Conservation (phyloP, 2,797 vertebrate species). For the Poeciliopsis turneri region DNA sequence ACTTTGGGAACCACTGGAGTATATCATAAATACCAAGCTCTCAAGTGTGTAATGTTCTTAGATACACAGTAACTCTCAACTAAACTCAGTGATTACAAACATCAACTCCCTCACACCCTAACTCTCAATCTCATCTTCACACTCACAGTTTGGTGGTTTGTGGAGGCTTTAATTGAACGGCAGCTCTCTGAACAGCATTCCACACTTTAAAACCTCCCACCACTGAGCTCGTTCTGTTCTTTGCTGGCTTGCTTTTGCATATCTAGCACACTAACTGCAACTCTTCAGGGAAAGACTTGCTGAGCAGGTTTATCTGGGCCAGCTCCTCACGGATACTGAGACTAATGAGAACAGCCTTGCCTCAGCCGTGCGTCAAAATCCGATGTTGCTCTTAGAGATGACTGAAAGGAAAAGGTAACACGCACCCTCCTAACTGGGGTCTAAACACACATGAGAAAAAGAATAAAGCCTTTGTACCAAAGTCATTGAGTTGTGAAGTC, state of each 20-base stretch:
- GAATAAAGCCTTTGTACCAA: conserved; percentile 13
- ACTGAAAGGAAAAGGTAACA: conserved; percentile 55
- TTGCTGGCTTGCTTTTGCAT: conserved; percentile 63
- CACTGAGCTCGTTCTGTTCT: conserved; percentile 47
- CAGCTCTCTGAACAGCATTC: conserved; percentile 46
- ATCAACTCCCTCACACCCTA: conserved; percentile 21
- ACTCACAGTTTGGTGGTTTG: conserved; percentile 28
- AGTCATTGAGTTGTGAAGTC: conserved; percentile 7
- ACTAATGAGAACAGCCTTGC: conserved; percentile 63
- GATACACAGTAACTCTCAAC: conserved; percentile 45
- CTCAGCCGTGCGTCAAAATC: conserved; percentile 51
- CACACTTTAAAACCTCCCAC: conserved; percentile 48
- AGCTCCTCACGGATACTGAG: conserved; percentile 68
- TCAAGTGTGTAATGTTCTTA: conserved; percentile 48
- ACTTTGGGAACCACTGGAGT: not conserved
- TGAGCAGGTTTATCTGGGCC: conserved; percentile 75
- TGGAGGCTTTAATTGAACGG: conserved; percentile 45
- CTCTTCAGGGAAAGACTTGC: conserved; percentile 65
- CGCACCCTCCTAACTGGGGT: conserved; percentile 31
- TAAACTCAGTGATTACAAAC: conserved; percentile 60
- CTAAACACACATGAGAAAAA: conserved; percentile 23
- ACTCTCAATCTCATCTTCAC: conserved; percentile 14
- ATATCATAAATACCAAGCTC: conserved; percentile 38
- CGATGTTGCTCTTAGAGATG: conserved; percentile 28
- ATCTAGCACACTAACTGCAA: conserved; percentile 69